phyloP scores from a whole-genome alignment of 2,888 invertebrate species.

The Cactoblastis cactorum region DNA sequence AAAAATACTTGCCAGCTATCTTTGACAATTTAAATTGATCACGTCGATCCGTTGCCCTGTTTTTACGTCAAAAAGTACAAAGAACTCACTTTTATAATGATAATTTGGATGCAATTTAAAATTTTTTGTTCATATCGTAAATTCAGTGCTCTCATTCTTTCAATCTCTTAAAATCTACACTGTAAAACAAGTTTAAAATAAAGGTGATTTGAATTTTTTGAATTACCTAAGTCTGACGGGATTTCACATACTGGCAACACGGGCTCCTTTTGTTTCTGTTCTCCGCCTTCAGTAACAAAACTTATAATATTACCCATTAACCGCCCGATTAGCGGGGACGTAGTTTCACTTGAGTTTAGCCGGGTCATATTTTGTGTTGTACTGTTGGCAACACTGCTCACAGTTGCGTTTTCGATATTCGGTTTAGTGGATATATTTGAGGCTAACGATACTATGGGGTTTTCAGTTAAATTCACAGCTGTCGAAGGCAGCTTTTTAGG shows the following conservation, averaged over 20 bases:
- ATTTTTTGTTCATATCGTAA: too few species aligned
- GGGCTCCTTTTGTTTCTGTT: slow-evolving; percentile 40
- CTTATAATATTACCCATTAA: slow-evolving; percentile 51
- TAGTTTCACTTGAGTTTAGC: slow-evolving; percentile 31
- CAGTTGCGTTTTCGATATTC: slow-evolving; percentile 13
- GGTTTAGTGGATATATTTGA: not conserved
- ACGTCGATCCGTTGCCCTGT: too few species aligned
- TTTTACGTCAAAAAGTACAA: too few species aligned
- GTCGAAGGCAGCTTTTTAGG: slow-evolving; percentile 39
- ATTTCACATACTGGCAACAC: slow-evolving; percentile 77
- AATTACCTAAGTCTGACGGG: slow-evolving; percentile 82
- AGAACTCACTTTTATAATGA: too few species aligned
- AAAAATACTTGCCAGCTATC: too few species aligned
- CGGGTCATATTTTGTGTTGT: slow-evolving; percentile 31
- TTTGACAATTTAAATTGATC: too few species aligned
- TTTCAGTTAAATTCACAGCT: slow-evolving; percentile 26
- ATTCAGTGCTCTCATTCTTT: too few species aligned
- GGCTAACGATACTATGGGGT: slow-evolving; percentile 23
- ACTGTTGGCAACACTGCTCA: slow-evolving; percentile 23
- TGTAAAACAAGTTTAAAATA: too few species aligned
- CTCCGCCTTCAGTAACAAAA: slow-evolving; percentile 43
- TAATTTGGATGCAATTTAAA: too few species aligned
- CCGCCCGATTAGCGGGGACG: slow-evolving; percentile 47
- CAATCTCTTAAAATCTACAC: too few species aligned
- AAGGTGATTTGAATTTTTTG: not conserved